Evolutionary conservation across 2,888 invertebrate genomes (phyloP).

Genomic region (Blomia tropicalis): DNA sequence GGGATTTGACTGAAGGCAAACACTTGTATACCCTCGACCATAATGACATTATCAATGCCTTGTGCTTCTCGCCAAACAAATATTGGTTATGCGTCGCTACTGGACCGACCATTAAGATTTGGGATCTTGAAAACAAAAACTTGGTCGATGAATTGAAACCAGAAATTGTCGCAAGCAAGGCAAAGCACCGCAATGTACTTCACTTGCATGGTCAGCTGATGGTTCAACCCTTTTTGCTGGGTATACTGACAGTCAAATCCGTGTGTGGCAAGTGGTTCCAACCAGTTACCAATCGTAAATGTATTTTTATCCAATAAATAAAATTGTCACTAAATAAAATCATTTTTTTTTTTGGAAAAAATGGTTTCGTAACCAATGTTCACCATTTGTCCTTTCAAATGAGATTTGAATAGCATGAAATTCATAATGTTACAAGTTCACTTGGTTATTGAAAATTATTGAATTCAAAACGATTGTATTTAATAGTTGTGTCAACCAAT

Average conservation of each 20-base stretch:
- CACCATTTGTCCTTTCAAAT: too few species aligned
- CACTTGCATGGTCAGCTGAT: constrained; percentile 95
- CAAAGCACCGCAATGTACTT: constrained; percentile 86
- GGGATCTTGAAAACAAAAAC: constrained; percentile 99
- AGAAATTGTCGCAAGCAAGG: constrained; percentile 72
- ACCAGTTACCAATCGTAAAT: too few species aligned
- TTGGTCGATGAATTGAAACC: constrained; percentile 95
- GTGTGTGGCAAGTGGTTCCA: constrained; percentile 81
- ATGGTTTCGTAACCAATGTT: too few species aligned
- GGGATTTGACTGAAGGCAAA: constrained; percentile 99
- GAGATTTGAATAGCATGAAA: too few species aligned
- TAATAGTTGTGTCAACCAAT: too few species aligned
- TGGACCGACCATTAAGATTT: constrained; percentile 93
- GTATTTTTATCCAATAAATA: too few species aligned
- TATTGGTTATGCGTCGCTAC: constrained; percentile 99
- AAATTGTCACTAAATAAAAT: too few species aligned
- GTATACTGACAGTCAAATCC: constrained; percentile 91
- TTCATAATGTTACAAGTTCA: too few species aligned
- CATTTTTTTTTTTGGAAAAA: too few species aligned
- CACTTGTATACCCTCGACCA: constrained; percentile 96
- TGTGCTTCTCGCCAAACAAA: constrained; percentile 97
- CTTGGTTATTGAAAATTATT: too few species aligned
- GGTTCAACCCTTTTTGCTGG: constrained; percentile 98
- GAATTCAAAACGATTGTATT: too few species aligned
- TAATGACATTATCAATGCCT: constrained; percentile 90